These are phyloP conservation scores for Parapristionchus giblindavisi DNA, from an alignment of 2,888 invertebrate species.

Conservation along the genomic window DNA sequence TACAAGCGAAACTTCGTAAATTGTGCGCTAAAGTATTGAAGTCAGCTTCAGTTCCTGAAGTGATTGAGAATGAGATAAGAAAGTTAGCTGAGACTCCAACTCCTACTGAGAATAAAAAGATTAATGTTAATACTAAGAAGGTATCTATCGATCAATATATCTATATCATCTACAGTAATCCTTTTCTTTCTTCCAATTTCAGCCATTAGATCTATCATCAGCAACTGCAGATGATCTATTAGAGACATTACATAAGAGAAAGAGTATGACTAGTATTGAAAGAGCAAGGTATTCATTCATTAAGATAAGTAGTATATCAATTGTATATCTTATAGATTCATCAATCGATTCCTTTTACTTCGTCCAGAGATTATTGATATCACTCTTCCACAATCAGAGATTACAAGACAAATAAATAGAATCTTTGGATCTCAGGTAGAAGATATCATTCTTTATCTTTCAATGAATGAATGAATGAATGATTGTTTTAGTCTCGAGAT, in stretches of 20 bases:
- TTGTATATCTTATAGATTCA: slow-evolving; percentile 24
- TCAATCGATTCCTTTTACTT: slow-evolving; percentile 35
- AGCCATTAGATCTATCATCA: slow-evolving; percentile 26
- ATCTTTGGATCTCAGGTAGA: slow-evolving; percentile 32
- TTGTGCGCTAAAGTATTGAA: slow-evolving; percentile 35
- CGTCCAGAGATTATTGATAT: slow-evolving; percentile 33
- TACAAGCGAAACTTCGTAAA: slow-evolving; percentile 4
- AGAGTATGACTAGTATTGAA: slow-evolving; percentile 33
- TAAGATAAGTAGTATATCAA: neutral
- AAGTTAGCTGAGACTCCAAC: slow-evolving; percentile 10
- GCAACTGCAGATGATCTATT: slow-evolving; percentile 33
- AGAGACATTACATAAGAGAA: slow-evolving; percentile 30
- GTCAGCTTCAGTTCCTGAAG: slow-evolving; percentile 13
- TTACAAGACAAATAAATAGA: slow-evolving; percentile 15
- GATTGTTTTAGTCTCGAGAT: slow-evolving; percentile 11
- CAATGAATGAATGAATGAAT: too few relatives aligned
- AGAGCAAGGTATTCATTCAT: slow-evolving; percentile 6
- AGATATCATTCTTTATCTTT: too few relatives aligned
- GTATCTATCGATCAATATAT: neutral
- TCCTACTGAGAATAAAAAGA: neutral
- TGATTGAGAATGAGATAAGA: slow-evolving; percentile 18
- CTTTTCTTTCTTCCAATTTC: neutral
- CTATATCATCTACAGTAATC: neutral
- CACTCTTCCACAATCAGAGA: neutral
- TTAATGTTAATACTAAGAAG: slow-evolving; percentile 15